Conservation (phyloP, 1,140 invertebrate genomes). For the Listronotus oregonensis region DNA sequence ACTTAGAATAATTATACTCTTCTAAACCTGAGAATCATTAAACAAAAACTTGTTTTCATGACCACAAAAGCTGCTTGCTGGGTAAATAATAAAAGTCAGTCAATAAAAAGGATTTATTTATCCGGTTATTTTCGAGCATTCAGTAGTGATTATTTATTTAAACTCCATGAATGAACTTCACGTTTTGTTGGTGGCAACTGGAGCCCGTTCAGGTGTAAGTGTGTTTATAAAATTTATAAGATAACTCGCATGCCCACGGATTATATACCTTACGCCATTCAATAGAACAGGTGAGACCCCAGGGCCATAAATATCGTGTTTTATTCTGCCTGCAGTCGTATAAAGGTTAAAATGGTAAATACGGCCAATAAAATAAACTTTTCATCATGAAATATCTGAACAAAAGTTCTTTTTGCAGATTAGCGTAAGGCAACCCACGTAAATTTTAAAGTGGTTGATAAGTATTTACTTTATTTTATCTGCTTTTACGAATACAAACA, state of each 20-base stretch:
- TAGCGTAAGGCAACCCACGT: background rate
- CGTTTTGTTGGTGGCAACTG: constrained; percentile 31
- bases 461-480: too few species aligned
- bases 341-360: constrained; percentile 44
- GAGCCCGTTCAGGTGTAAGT: constrained; percentile 30
- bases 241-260: constrained; percentile 27
- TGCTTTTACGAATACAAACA: too few species aligned
- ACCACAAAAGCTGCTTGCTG: background rate
- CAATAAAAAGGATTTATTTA: constrained; percentile 33
- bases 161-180: constrained; percentile 17
- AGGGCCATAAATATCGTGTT: constrained; percentile 21
- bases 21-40: too few species aligned
- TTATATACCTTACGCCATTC: constrained; percentile 28
- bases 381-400: constrained; percentile 36
- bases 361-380: constrained; percentile 42
- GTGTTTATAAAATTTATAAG: constrained; percentile 37
- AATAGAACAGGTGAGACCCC: constrained; percentile 33
- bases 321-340: constrained; percentile 35
- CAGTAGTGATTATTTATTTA: constrained; percentile 26
- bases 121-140: constrained; percentile 31
- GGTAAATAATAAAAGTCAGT: constrained; percentile 23
- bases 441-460: too few species aligned
- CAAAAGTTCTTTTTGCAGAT: constrained; percentile 8
- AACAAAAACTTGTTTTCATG: too few species aligned
- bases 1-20: too few species aligned